These are phyloP conservation scores for Polypterus bichir DNA, from an alignment of 2,113 vertebrate genomes.

Conservation along the genomic window DNA sequence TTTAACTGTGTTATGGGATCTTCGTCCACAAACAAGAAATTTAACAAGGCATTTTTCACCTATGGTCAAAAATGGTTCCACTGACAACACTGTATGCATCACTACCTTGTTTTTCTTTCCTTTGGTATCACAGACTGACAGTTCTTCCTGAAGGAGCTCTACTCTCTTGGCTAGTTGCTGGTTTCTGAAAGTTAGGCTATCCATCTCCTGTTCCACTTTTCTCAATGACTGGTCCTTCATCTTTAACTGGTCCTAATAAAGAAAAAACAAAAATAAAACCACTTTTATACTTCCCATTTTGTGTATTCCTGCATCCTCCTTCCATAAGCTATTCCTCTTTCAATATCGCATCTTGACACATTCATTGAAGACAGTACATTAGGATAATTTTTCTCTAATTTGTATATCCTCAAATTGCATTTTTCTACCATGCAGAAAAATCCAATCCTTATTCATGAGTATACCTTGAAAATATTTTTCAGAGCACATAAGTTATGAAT, in stretches of 20 bases:
- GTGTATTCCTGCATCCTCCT: background rate
- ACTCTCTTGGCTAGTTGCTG: conserved; percentile 90
- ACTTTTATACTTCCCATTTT: too few relatives aligned
- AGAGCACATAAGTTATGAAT: background rate
- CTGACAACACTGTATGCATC: too few relatives aligned
- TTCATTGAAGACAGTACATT: background rate
- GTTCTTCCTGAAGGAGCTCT: conserved; percentile 88
- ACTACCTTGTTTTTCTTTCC: conserved; percentile 81
- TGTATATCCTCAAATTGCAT: background rate
- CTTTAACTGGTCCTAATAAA: conserved; percentile 79
- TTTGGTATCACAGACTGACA: conserved; percentile 64
- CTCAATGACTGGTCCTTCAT: conserved; percentile 88
- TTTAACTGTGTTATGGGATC: too few relatives aligned
- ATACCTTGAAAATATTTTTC: background rate
- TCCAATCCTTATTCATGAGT: conserved; percentile 1
- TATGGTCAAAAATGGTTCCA: too few relatives aligned
- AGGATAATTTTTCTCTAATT: too few relatives aligned
- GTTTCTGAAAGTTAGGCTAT: conserved; percentile 91
- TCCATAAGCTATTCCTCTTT: background rate
- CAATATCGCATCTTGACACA: background rate
- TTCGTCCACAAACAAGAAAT: too few relatives aligned
- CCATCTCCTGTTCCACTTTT: conserved; percentile 96
- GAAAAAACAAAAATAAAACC: background rate
- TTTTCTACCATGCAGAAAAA: background rate
- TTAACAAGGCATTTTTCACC: too few relatives aligned